Conservation (phyloP, 2,888 invertebrate species). For the Aphrophora alni region DNA sequence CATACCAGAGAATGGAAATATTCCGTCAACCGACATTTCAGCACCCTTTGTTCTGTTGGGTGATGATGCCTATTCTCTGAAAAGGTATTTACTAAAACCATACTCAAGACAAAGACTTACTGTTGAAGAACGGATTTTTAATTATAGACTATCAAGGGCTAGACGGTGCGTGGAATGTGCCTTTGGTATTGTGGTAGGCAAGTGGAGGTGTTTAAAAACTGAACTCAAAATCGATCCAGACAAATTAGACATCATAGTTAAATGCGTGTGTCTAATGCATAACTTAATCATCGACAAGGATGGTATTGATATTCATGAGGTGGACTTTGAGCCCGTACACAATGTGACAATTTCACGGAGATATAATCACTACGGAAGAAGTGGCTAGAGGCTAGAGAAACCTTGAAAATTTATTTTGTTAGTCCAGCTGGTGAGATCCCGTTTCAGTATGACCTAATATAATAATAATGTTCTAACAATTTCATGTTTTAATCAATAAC, state of each 20-base stretch:
- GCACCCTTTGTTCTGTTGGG: slow-evolving; percentile 13
- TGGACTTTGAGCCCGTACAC: no score
- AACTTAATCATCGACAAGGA: slow-evolving; percentile 17
- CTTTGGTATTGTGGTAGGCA: slow-evolving; percentile 24
- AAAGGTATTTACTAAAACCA: slow-evolving; percentile 3
- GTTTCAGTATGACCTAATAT: no score
- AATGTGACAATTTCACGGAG: no score
- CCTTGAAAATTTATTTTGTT: no score
- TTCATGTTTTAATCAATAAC: no score
- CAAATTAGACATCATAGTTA: background rate
- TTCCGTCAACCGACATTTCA: background rate
- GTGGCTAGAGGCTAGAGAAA: no score
- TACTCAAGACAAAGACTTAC: slow-evolving; percentile 9
- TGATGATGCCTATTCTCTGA: slow-evolving; percentile 20
- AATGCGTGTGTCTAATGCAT: background rate
- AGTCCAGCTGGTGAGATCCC: no score
- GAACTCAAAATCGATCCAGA: slow-evolving; percentile 17
- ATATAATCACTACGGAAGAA: no score
- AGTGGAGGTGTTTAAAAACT: slow-evolving; percentile 26
- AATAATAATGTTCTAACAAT: no score
- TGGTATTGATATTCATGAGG: background rate
- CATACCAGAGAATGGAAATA: no score
- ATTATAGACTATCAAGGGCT: slow-evolving; percentile 20
- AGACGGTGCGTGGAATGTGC: slow-evolving; percentile 24
- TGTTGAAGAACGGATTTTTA: background rate